Conservation (phyloP, 2,797 vertebrate species). For the Acomys russatus region DNA sequence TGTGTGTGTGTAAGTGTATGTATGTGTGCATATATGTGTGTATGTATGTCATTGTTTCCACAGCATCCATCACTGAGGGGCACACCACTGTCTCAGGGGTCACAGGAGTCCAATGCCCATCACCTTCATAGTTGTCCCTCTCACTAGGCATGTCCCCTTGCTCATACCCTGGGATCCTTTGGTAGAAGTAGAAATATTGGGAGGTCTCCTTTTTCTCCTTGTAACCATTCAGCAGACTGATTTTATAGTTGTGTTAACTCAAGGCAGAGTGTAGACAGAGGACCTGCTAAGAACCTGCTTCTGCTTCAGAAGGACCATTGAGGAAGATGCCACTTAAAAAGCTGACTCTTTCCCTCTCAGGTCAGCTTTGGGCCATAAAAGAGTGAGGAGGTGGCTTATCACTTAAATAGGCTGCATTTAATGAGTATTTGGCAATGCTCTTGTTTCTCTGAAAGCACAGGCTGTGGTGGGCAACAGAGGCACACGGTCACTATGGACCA, state of each 20-base stretch:
- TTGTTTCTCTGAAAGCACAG: background rate
- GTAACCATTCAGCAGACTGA: background rate
- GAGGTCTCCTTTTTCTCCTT: slow-evolving; percentile 1
- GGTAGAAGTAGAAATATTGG: background rate
- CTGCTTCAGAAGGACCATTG: background rate
- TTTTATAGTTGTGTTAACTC: background rate
- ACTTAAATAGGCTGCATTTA: background rate
- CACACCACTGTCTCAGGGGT: background rate
- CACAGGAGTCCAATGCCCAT: background rate
- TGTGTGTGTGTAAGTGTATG: background rate
- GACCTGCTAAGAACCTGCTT: background rate
- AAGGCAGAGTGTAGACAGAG: background rate
- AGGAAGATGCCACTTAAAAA: background rate
- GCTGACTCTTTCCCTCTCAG: background rate
- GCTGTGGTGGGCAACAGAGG: background rate
- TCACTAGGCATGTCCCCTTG: background rate
- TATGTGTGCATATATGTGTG: background rate
- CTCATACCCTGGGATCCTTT: background rate
- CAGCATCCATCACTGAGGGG: background rate
- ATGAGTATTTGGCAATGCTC: background rate
- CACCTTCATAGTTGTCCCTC: too few species aligned
- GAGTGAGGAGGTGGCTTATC: background rate
- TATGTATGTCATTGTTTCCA: background rate
- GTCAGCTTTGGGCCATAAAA: background rate
- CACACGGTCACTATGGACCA: background rate